Percentiles rank a stretch among this genome's conserved stretches.
Conservation (phyloP, 2,888 invertebrate species). For the Nomada ferruginata region DNA sequence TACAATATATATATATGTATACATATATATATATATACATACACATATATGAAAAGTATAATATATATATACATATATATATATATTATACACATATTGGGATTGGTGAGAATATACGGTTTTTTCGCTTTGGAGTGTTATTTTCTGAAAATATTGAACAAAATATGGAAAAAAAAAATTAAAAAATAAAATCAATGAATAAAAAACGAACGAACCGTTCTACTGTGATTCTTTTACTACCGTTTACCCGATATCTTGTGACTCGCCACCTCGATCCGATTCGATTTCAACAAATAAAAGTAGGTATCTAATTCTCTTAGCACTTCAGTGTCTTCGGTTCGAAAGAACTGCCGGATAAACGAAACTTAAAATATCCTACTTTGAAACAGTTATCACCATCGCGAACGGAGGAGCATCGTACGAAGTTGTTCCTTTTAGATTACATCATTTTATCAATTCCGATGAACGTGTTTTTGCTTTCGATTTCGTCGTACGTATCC, state of each 20-base stretch:
- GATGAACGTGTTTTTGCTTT: background rate
- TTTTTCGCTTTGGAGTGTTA: slow-evolving; percentile 85
- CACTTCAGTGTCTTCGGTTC: background rate
- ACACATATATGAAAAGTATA: slow-evolving; percentile 81
- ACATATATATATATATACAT: slow-evolving; percentile 74
- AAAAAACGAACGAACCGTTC: slow-evolving; percentile 74
- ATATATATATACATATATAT: slow-evolving; percentile 76
- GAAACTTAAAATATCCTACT: slow-evolving; percentile 13
- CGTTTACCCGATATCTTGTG: slow-evolving; percentile 12
- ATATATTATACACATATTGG: slow-evolving; percentile 83
- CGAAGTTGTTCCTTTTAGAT: background rate
- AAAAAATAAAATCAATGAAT: slow-evolving; percentile 81
- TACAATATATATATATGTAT: slow-evolving; percentile 79
- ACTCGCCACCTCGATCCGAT: background rate
- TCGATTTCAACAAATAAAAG: background rate
- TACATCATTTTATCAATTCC: background rate
- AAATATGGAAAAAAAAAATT: slow-evolving; percentile 83
- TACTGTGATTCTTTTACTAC: slow-evolving; percentile 45
- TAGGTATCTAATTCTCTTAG: background rate
- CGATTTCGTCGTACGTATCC: background rate
- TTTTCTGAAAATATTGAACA: slow-evolving; percentile 85
- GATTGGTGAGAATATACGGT: slow-evolving; percentile 84
- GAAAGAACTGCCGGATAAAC: slow-evolving; percentile 14
- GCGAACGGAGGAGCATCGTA: background rate
- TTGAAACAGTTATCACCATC: background rate